These are phyloP conservation scores for Laupala kohalensis DNA, from an alignment of 1,140 invertebrate species.

Conservation along the genomic window DNA sequence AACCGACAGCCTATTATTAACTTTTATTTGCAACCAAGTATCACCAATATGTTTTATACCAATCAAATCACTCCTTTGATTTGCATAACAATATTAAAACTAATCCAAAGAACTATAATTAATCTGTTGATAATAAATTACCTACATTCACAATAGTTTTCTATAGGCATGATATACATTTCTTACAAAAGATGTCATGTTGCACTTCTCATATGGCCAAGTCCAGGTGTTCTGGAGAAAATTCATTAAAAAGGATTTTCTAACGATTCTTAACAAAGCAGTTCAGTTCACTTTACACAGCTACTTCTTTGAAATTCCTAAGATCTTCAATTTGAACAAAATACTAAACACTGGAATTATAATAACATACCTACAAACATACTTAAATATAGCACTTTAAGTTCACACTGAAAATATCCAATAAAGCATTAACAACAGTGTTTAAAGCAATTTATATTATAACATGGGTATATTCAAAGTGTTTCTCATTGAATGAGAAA, in stretches of 20 bases:
- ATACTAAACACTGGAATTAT: not conserved
- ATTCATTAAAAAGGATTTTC: not conserved
- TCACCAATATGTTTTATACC: not conserved
- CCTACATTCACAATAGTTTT: not conserved
- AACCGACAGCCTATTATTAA: not conserved
- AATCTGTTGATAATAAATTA: not conserved
- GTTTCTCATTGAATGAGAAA: not conserved
- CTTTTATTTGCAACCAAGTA: not conserved
- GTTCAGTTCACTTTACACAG: not conserved
- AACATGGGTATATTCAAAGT: not conserved
- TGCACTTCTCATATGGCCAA: not conserved
- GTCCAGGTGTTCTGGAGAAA: not conserved
- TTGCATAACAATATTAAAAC: not conserved
- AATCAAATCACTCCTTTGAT: not conserved
- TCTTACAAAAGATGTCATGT: not conserved
- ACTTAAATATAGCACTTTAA: not conserved
- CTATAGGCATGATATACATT: not conserved
- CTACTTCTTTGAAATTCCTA: not conserved
- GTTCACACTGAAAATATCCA: not conserved
- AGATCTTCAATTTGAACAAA: not conserved
- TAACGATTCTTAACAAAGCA: not conserved
- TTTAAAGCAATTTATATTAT: not conserved
- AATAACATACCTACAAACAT: not conserved
- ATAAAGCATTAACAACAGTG: not conserved
- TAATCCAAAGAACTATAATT: not conserved